Conservation (phyloP, 2,797 vertebrate genomes). For the Macrochelys suwanniensis region DNA sequence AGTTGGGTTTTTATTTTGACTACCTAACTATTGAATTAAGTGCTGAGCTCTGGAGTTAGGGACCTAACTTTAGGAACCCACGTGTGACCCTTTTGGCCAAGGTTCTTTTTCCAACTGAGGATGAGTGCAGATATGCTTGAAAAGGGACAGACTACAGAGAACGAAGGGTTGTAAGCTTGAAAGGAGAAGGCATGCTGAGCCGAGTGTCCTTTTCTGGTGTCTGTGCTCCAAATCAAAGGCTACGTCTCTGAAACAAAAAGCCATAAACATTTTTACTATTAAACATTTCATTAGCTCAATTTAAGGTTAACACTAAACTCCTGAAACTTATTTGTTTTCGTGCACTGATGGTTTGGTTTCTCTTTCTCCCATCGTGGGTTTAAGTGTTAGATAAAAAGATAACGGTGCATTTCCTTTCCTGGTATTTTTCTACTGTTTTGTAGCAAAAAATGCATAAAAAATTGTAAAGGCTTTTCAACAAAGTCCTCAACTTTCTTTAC, state of each 20-base stretch:
- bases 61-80: neutral
- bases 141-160: slow-evolving; percentile 37
- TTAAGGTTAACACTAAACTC: slow-evolving; percentile 65
- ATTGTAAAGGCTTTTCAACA: neutral
- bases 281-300: slow-evolving; percentile 55
- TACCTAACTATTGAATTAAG: neutral
- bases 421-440: neutral
- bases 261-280: slow-evolving; percentile 37
- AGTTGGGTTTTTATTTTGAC: neutral
- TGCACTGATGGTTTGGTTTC: slow-evolving; percentile 22
- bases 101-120: slow-evolving; percentile 9
- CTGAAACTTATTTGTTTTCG: slow-evolving; percentile 46
- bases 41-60: neutral
- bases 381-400: neutral
- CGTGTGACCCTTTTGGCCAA: neutral
- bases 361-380: neutral
- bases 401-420: neutral
- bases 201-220: slow-evolving; percentile 46
- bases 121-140: slow-evolving; percentile 46
- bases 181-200: slow-evolving; percentile 32
- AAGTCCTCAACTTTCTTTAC: slow-evolving; percentile 1
- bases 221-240: slow-evolving; percentile 63
- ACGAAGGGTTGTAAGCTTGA: slow-evolving; percentile 46
- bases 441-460: neutral
- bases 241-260: slow-evolving; percentile 46